Evolutionary conservation across 1,140 invertebrate genomes (phyloP), one percentile per base, ranked within the genome.

Genomic region (Brachionus paranguensis): DNA sequence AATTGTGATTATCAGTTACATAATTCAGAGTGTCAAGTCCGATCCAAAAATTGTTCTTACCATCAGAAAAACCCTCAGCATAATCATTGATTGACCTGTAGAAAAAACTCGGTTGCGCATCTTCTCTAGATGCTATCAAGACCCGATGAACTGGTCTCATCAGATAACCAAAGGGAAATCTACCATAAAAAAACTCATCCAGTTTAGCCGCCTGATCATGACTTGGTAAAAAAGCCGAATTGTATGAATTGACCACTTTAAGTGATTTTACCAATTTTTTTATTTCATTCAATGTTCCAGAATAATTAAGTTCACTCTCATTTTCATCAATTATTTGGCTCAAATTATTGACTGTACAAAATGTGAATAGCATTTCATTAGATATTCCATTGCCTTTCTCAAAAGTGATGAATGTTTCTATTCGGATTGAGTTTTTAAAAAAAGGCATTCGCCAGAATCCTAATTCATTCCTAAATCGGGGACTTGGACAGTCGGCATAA

Each of bases 11-110:
- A 29, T 55, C 2, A 53, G 76, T 79, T 29, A 55, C 33, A 20
- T 64, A 53, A 41, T 79, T n/a, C 41, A 79, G 33, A 20, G 20
- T 64, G 7, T 79, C 76, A 17, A 79, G 50, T 17, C 76, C 76
- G 14, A 79, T 79, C 76, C 76, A 79, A 55, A 53, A 79, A 37
- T 79, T 79, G 5, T 7, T 10, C 12, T 60, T 14, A 20, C 76
- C 76, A 64, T 79, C 76, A 20, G 50, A 29, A 20, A 79, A 79
- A 20, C 76, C 76, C 4, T 53, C 24, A 29, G 7, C 20, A 47
- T 79, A 79, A n/a, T 79, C 45, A 29, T 29, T 7, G 4, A 60
- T 41, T 53, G n/a, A 20, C 41, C 20, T 79, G 24, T 79, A 41
- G 10, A 53, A 79, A 79, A 79, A 79, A 5, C 27, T 17, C 3